Conservation (phyloP, 2,888 invertebrate genomes). For the Pecten maximus region DNA sequence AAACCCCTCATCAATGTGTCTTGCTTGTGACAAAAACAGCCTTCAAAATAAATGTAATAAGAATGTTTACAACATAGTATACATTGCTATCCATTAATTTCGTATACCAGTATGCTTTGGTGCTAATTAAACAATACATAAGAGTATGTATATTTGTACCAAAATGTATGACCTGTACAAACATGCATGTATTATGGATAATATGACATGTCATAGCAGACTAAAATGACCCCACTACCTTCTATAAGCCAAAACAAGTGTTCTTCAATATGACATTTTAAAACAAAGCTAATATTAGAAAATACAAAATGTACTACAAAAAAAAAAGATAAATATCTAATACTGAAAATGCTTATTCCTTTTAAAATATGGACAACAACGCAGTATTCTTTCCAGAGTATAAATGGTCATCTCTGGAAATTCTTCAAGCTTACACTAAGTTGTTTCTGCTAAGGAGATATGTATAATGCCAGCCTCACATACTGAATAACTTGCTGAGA, state of each 20-base stretch:
- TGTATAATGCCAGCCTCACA: too few species aligned
- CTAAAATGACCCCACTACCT: neutral
- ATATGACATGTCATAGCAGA: neutral
- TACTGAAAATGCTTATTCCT: slow-evolving; percentile 11
- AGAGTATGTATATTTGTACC: neutral
- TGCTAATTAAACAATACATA: neutral
- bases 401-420: too few species aligned
- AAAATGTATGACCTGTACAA: neutral
- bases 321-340: neutral
- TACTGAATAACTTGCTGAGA: too few species aligned
- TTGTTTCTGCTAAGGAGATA: too few species aligned
- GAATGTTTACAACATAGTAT: neutral
- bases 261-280: neutral
- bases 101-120: too few species aligned
- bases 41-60: neutral
- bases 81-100: too few species aligned
- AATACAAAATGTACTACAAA: neutral
- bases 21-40: neutral
- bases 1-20: neutral
- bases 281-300: neutral
- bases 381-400: too few species aligned
- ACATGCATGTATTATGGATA: neutral
- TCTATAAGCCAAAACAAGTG: neutral
- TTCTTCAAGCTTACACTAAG: too few species aligned
- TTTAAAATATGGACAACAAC: too few species aligned